Evolutionary conservation across 2,888 invertebrate species (phyloP), one percentile per base, ranked within the genome.

Genomic region (Linyphia triangularis): DNA sequence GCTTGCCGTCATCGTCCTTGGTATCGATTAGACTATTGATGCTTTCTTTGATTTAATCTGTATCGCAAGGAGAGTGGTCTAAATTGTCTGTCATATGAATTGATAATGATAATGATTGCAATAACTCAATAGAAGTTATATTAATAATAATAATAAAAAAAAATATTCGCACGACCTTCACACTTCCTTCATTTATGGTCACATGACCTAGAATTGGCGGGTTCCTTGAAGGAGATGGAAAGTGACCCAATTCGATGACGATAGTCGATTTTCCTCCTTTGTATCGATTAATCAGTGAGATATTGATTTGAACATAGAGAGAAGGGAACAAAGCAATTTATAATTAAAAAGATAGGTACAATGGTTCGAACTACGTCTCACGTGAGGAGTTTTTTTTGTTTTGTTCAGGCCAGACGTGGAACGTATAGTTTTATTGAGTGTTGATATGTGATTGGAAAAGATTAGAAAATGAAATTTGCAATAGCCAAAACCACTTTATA

Each of bases 11-110:
- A 75, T 19, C 40, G 37, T 61, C 81, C 81, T 81, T 81, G 81
- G 22, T 59, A 69, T 81, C 81, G 81, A 81, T 81, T 43, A 59
- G 59, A 81, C 51, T 59, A 81, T 81, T 70, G 57, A 70, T 81
- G 65, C 69, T 57, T 81, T 70, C 81, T 77, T 26, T 63, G 16
- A 22, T 24, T 40, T 63, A 61, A 61, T 77, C 61, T 24, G 24
- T 61, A 77, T 77, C 40, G 61, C 61, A 33, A 63, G 22, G 16
- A 59, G 33, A 61, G 61, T 77, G 77, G 22, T 77, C 77, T n/a
- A 77, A 63, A 77, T 77, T 28, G 77, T 59, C 63, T 37, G 77
- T 9, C 33, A 26, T 37, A 22, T 19, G 26, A 59, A 77, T 24
- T 30, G 63, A 22, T 40, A 77, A 70, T 26, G 70, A 43, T 70